These are phyloP conservation scores for Ryuthela nishihirai DNA, from an alignment of 2,888 invertebrate species.

Conservation along the genomic window DNA sequence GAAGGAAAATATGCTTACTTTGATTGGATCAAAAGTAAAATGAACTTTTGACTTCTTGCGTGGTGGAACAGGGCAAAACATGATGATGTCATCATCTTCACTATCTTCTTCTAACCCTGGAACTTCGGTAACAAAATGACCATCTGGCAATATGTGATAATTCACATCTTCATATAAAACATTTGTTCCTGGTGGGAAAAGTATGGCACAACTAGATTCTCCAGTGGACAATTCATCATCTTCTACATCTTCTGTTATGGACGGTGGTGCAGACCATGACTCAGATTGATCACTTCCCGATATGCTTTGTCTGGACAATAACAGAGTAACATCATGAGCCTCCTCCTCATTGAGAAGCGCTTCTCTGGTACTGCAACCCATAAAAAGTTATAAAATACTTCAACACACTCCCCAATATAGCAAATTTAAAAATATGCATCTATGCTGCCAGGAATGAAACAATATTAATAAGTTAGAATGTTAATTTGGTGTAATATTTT, in stretches of 20 bases:
- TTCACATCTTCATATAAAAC: slow-evolving; percentile 41
- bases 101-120: slow-evolving; percentile 63
- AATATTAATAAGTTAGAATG: too few species aligned
- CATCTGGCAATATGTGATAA: slow-evolving; percentile 72
- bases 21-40: slow-evolving; percentile 75
- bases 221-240: slow-evolving; percentile 34
- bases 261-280: slow-evolving; percentile 28
- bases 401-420: too few species aligned
- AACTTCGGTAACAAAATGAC: slow-evolving; percentile 88
- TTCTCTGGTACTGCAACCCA: background rate
- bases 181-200: slow-evolving; percentile 37
- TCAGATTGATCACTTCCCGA: slow-evolving; percentile 32
- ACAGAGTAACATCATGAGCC: slow-evolving; percentile 8
- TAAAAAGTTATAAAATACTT: too few species aligned
- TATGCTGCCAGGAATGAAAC: too few species aligned
- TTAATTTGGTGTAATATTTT: too few species aligned
- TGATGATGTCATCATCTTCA: slow-evolving; percentile 59
- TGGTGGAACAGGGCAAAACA: slow-evolving; percentile 28
- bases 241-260: slow-evolving; percentile 15
- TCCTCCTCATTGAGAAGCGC: slow-evolving; percentile 6
- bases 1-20: too few species aligned
- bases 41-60: slow-evolving; percentile 71
- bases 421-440: too few species aligned
- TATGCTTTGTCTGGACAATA: slow-evolving; percentile 5
- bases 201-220: slow-evolving; percentile 25